phyloP scores from a whole-genome alignment of 2,797 vertebrate species.

The Geotrypetes seraphini region DNA sequence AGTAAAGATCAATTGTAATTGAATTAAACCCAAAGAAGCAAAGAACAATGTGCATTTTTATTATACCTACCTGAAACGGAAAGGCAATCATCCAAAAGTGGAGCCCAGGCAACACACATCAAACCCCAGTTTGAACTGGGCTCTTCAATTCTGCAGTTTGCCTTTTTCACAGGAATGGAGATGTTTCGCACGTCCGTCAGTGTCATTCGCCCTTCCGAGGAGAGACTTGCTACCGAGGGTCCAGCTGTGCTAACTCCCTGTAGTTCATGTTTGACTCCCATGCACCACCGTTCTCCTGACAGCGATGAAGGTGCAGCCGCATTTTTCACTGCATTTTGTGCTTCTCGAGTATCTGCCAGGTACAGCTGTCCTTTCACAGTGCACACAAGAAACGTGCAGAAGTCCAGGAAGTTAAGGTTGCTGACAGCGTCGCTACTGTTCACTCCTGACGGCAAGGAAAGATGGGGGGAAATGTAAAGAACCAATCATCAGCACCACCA shows the following conservation, averaged over 20 bases:
- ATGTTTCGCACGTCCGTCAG: slow-evolving; percentile 61
- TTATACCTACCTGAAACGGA: slow-evolving; percentile 74
- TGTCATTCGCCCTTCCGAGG: slow-evolving; percentile 46
- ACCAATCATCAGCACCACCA: fast-evolving
- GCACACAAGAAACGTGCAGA: slow-evolving; percentile 50
- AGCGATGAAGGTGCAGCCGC: fast-evolving
- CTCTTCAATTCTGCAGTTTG: slow-evolving; percentile 33
- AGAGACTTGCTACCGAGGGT: slow-evolving; percentile 49
- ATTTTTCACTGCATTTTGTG: slow-evolving; percentile 13
- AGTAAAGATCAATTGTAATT: background rate
- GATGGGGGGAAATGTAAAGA: background rate
- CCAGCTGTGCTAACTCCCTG: slow-evolving; percentile 3
- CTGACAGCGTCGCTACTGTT: slow-evolving; percentile 46
- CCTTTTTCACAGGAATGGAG: slow-evolving; percentile 21
- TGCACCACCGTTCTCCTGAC: slow-evolving; percentile 36
- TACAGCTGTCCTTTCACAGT: slow-evolving; percentile 51
- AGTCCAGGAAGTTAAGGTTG: slow-evolving; percentile 53
- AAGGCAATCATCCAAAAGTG: slow-evolving; percentile 52
- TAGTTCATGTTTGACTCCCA: slow-evolving; percentile 16
- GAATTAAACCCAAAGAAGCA: background rate
- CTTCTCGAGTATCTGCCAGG: slow-evolving; percentile 54
- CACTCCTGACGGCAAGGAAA: background rate
- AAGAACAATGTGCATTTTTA: no score
- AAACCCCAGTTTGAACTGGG: slow-evolving; percentile 15
- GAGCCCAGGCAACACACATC: slow-evolving; percentile 69